Conservation (phyloP, 92 coral and sea anemone species). For the Galaxea fascicularis region DNA sequence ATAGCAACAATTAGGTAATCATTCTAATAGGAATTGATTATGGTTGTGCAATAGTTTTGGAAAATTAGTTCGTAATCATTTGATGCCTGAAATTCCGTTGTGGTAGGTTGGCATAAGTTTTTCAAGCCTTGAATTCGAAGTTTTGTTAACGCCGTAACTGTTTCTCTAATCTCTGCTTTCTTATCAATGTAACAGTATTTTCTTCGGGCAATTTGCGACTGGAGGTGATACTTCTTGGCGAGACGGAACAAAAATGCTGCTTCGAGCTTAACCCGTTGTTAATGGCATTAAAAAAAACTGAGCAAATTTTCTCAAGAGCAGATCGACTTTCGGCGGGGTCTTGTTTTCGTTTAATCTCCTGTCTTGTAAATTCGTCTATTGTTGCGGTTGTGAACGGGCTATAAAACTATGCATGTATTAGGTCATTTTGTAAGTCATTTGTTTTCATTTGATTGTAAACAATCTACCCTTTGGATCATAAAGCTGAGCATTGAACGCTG, state of each 20-base stretch:
- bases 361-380: neutral
- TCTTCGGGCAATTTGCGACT: slow-evolving; percentile 9
- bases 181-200: neutral
- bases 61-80: neutral
- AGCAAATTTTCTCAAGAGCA: slow-evolving; percentile 43
- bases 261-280: neutral
- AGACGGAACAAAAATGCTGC: neutral
- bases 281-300: slow-evolving; percentile 35
- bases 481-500: neutral
- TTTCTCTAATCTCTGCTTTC: neutral
- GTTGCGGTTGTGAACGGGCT: slow-evolving; percentile 15
- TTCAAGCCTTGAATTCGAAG: neutral
- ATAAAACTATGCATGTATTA: slow-evolving; percentile 10
- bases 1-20: neutral
- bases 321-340: slow-evolving; percentile 5
- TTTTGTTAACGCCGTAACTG: neutral
- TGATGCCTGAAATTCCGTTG: neutral
- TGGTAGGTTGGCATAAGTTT: neutral
- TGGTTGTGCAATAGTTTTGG: neutral
- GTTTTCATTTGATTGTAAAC: neutral
- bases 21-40: neutral
- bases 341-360: slow-evolving; percentile 17
- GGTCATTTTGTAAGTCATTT: neutral
- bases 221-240: neutral
- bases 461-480: neutral